These are phyloP conservation scores for Augiades crinisus DNA, from an alignment of 2,888 invertebrate species.

Conservation along the genomic window DNA sequence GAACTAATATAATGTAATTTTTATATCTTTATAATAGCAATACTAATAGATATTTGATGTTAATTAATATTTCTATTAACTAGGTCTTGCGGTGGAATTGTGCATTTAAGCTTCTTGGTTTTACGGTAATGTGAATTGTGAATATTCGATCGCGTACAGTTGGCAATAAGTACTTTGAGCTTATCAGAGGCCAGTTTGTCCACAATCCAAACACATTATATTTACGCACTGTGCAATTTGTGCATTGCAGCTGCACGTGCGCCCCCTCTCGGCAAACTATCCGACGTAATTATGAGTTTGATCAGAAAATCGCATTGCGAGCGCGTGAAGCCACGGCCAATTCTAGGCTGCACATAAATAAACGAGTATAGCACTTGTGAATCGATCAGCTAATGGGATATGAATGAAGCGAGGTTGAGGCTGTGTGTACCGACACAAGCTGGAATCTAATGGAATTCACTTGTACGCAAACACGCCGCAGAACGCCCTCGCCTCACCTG, in stretches of 20 bases:
- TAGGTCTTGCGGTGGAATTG: too few relatives aligned
- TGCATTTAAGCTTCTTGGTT: too few relatives aligned
- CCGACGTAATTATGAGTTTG: constrained; percentile 34
- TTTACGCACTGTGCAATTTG: constrained; percentile 8
- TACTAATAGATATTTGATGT: too few relatives aligned
- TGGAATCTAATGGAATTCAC: constrained; percentile 79
- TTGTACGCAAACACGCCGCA: constrained; percentile 79
- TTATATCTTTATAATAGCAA: too few relatives aligned
- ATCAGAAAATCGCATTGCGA: constrained; percentile 30
- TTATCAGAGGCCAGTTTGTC: neutral
- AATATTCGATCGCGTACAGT: neutral
- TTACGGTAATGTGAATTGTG: constrained; percentile 1
- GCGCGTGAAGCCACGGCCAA: constrained; percentile 31
- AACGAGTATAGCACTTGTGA: constrained; percentile 67
- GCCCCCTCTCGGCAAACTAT: constrained; percentile 30
- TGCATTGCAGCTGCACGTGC: constrained; percentile 30
- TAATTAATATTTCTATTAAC: too few relatives aligned
- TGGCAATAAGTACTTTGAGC: constrained; percentile 5
- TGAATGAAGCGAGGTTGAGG: constrained; percentile 68
- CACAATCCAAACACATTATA: constrained; percentile 9
- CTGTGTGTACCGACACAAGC: constrained; percentile 67
- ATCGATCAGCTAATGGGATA: constrained; percentile 79
- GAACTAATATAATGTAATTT: too few relatives aligned
- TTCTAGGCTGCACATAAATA: constrained; percentile 41
- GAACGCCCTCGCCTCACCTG: constrained; percentile 53